Percentiles rank a stretch among this genome's conserved stretches.
These are phyloP conservation scores for Nycticorax nycticorax DNA, from an alignment of 2,113 vertebrate species.

Conservation along the genomic window DNA sequence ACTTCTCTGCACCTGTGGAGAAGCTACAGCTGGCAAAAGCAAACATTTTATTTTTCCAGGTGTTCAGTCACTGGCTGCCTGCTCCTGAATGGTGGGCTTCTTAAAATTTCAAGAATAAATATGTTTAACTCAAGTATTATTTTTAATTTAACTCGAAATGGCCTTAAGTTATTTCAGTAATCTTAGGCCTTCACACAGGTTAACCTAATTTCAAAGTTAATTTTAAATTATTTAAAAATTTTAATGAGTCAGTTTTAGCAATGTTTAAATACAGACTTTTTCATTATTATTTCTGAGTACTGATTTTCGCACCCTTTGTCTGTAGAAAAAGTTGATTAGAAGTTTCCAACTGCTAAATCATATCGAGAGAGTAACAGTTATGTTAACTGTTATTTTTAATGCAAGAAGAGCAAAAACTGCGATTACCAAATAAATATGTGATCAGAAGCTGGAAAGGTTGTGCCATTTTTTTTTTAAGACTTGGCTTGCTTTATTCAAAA, in stretches of 20 bases:
- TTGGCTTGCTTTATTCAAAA: background rate
- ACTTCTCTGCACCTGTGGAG: conserved; percentile 26
- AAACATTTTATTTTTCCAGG: conserved; percentile 57
- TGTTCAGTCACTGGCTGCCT: background rate
- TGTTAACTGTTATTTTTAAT: background rate
- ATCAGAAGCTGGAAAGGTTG: background rate
- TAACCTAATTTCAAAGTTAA: background rate
- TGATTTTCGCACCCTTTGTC: background rate
- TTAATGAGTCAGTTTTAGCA: background rate
- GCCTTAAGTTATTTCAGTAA: background rate
- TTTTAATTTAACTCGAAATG: conserved; percentile 22
- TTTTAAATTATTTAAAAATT: conserved; percentile 4
- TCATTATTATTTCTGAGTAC: background rate
- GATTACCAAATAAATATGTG: background rate
- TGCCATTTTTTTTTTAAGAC: background rate
- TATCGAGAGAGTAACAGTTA: background rate
- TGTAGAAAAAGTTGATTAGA: background rate
- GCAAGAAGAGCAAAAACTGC: background rate
- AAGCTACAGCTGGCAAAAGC: conserved; percentile 41
- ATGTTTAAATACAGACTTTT: background rate
- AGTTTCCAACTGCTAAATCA: background rate
- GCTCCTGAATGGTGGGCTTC: background rate
- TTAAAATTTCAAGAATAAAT: conserved; percentile 10
- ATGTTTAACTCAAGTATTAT: background rate
- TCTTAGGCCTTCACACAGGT: background rate